Evolutionary conservation across 2,113 vertebrate genomes (phyloP).

Genomic region (Coreoperca whiteheadi): DNA sequence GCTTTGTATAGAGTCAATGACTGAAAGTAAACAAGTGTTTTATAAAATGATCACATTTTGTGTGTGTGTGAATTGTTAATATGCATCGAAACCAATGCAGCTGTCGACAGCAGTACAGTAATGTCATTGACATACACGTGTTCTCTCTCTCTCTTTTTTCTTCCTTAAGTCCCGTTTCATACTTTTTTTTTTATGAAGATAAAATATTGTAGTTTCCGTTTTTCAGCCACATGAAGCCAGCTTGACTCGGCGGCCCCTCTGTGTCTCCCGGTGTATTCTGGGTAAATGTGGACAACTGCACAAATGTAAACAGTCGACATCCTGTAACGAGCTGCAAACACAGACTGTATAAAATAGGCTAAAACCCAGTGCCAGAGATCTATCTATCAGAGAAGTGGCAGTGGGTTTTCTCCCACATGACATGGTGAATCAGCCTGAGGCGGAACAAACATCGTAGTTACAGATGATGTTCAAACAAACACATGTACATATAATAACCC

Average conservation of each 20-base stretch:
- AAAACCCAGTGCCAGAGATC: neutral
- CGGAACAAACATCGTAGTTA: neutral
- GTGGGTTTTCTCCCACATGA: neutral
- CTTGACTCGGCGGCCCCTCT: constrained; percentile 24
- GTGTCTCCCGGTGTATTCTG: constrained; percentile 75
- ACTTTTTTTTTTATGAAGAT: constrained; percentile 56
- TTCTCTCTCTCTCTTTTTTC: neutral
- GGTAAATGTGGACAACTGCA: constrained; percentile 66
- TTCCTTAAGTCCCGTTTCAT: neutral
- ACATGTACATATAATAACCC: accelerated
- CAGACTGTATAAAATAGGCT: too few relatives aligned
- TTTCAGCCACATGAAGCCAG: accelerated
- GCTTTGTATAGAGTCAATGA: too few relatives aligned
- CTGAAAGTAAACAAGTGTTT: too few relatives aligned
- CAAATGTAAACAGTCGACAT: constrained; percentile 63
- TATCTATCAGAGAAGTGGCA: neutral
- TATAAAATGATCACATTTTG: neutral
- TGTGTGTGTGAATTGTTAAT: neutral
- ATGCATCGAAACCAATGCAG: neutral
- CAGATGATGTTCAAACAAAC: neutral
- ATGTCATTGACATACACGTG: neutral
- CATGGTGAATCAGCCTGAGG: neutral
- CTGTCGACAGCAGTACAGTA: too few relatives aligned
- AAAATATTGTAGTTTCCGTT: neutral
- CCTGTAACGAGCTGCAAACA: too few relatives aligned